A percentile compares a stretch with the other conserved stretches of the same genome.
Conservation (phyloP, 2,888 invertebrate species). For the Drosophila peninsularis region DNA sequence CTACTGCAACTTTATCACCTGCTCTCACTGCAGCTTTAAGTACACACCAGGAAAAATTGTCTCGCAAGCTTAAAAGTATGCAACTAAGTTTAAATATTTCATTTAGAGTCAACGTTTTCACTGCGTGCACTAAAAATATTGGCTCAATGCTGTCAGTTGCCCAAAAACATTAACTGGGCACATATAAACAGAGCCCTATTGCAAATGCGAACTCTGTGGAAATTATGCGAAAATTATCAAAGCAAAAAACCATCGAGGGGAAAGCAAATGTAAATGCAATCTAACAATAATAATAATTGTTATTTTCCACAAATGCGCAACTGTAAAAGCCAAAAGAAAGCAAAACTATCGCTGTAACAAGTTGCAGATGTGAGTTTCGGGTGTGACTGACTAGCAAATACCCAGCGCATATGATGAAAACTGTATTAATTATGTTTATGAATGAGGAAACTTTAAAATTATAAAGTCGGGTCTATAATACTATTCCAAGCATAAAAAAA, state of each 20-base stretch:
- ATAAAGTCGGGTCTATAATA: too few species aligned
- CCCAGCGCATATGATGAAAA: neutral
- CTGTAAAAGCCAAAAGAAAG: conserved; percentile 36
- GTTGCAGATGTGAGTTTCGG: neutral
- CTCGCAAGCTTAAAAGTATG: conserved; percentile 13
- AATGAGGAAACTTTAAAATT: too few species aligned
- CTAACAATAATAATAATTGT: conserved; percentile 47
- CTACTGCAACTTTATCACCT: neutral
- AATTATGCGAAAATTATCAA: conserved; percentile 18
- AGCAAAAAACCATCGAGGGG: conserved; percentile 1
- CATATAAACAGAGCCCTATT: neutral
- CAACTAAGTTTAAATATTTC: conserved; percentile 1
- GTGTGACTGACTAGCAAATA: conserved; percentile 8
- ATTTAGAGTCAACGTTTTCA: neutral
- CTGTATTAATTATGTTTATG: too few species aligned
- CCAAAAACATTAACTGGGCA: conserved; percentile 3
- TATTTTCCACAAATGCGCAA: conserved; percentile 29
- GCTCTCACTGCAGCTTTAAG: neutral
- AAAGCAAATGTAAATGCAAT: conserved; percentile 32
- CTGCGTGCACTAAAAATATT: neutral
- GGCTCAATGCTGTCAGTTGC: neutral
- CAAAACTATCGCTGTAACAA: neutral
- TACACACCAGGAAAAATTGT: neutral
- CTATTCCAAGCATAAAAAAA: too few species aligned
- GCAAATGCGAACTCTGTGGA: conserved; percentile 7